Conservation (phyloP, 2,888 invertebrate species). For the Dorcus parallelipipedus region DNA sequence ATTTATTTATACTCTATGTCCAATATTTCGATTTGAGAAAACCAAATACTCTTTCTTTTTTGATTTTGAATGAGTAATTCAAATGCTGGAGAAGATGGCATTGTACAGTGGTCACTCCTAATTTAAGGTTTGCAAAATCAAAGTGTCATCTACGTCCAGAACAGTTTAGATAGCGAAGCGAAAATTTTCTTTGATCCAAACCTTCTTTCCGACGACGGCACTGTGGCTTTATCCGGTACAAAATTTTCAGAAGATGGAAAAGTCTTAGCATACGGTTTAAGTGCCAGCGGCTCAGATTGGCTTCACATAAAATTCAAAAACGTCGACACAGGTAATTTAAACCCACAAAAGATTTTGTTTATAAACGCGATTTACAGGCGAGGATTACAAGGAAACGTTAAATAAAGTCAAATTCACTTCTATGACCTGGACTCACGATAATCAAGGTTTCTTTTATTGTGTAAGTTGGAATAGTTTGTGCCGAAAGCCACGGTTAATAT, state of each 20-base stretch:
- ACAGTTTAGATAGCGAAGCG: conserved; percentile 68
- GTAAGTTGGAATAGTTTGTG: conserved; percentile 50
- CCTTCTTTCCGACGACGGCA: conserved; percentile 85
- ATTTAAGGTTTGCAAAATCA: conserved; percentile 88
- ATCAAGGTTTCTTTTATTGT: conserved; percentile 92
- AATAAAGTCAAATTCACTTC: conserved; percentile 89
- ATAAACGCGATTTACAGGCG: conserved; percentile 49
- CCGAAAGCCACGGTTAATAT: not conserved
- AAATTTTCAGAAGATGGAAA: conserved; percentile 87
- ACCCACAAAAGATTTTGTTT: not conserved
- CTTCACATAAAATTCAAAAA: conserved; percentile 80
- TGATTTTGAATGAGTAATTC: not conserved
- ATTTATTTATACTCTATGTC: not conserved
- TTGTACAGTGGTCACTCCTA: not conserved
- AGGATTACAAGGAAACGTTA: conserved; percentile 85
- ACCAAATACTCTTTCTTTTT: not conserved
- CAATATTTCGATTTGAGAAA: not conserved
- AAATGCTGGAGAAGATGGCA: not conserved
- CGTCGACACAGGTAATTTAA: conserved; percentile 61
- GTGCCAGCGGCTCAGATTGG: conserved; percentile 96
- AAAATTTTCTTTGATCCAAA: conserved; percentile 95
- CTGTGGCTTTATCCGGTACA: conserved; percentile 71
- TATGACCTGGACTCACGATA: conserved; percentile 93
- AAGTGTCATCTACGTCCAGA: conserved; percentile 89
- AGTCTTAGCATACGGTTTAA: conserved; percentile 87